These are phyloP conservation scores for Antechinus stuartii DNA, from an alignment of 2,113 vertebrate species.

Conservation along the genomic window DNA sequence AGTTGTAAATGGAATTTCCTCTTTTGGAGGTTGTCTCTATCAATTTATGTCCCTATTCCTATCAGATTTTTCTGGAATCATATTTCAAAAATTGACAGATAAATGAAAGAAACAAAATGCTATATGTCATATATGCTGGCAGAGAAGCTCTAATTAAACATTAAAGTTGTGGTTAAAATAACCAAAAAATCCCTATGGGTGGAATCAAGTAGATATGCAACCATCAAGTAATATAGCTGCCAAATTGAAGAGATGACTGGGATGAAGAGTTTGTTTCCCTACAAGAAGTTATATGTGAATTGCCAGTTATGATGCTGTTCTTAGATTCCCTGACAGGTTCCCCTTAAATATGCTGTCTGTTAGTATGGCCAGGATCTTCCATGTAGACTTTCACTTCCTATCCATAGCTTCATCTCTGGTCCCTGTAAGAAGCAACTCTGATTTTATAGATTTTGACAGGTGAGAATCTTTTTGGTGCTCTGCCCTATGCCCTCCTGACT, in stretches of 20 bases:
- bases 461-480: background rate
- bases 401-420: background rate
- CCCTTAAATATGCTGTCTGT: constrained; percentile 6
- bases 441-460: constrained; percentile 9
- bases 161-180: background rate
- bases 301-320: background rate
- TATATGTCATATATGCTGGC: background rate
- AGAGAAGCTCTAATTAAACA: background rate
- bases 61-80: background rate
- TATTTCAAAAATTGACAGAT: no score
- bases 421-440: background rate
- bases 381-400: background rate
- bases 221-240: background rate
- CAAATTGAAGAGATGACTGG: background rate
- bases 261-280: background rate
- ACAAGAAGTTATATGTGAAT: background rate
- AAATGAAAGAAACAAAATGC: background rate
- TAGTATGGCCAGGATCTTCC: background rate
- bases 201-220: no score
- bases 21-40: background rate
- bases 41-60: background rate
- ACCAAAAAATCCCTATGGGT: no score
- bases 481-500: background rate
- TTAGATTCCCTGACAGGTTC: constrained; percentile 11
- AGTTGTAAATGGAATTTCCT: background rate